Evolutionary conservation across 2,888 invertebrate species (phyloP), one percentile per base, ranked within the genome.

Genomic region (Pseudoips prasinana): DNA sequence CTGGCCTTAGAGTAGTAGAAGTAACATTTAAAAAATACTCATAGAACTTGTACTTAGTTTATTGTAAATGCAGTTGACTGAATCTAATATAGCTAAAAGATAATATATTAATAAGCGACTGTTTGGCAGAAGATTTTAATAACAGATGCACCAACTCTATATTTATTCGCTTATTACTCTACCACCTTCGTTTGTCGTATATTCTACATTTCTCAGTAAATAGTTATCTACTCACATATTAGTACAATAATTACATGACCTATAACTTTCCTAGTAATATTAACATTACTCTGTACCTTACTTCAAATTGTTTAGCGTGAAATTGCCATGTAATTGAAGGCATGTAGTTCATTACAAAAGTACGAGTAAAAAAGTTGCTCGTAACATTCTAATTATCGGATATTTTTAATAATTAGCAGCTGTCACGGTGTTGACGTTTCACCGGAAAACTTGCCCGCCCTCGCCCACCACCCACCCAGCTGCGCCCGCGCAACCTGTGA

Each of bases 401-500:
- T 41, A 43, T 39, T 31, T 39, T 31, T 38, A 25, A 37, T 44
- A 41, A 52, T 48, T 49, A 33, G 37, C 56, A 58, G 46, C 56
- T 58, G 55, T 31, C 42, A 7, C 8, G 7, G 27, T 9, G 33
- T 30, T 10, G 27, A 22, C 7, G 10, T 24, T 44, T 50, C 39
- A 26, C 5, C 26, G 29, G 22, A 47, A 42, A 20, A 7, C 20
- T 20, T n/a, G n/a, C n/a, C n/a, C n/a, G 20, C 10, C 17, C 10
- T 9, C 22, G 30, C 34, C 17, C 29, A 24, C 29, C 22, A 20
- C 24, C 24, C 31, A 26, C 29, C 40, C 14, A 14, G 2, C 2
- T 14, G 14, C 2, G 14, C 5, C 5, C 14, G 14, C 2, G 14
- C 14, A 3, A 14, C 2, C n/a, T 14, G 5, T 5, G 5, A 14